A percentile compares a stretch with the other conserved stretches of the same genome.
These are phyloP conservation scores for Scomber japonicus DNA, from an alignment of 2,113 vertebrate species.

Conservation along the genomic window DNA sequence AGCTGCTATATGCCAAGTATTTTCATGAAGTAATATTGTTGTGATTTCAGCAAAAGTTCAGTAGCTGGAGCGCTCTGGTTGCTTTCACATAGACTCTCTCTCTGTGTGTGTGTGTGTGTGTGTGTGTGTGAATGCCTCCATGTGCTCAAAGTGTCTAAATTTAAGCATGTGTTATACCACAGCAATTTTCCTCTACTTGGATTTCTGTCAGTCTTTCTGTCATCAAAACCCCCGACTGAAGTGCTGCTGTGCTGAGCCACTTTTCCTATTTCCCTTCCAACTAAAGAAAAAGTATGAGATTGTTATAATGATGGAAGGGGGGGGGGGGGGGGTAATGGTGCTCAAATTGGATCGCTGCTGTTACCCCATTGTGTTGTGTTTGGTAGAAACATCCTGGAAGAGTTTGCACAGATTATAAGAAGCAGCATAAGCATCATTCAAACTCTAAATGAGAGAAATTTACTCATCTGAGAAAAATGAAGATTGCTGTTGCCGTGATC, in stretches of 20 bases:
- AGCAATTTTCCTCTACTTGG: no score
- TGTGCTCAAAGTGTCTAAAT: neutral
- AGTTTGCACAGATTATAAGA: no score
- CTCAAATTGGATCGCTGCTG: neutral
- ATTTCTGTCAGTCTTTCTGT: neutral
- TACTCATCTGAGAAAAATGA: no score
- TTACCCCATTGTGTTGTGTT: constrained; percentile 39
- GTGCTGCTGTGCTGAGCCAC: no score
- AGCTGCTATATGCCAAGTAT: neutral
- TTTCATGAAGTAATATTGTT: constrained; percentile 4
- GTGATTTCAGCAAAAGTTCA: neutral
- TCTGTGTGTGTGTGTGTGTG: no score
- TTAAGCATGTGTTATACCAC: no score
- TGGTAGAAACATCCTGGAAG: neutral
- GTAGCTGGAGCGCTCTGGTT: neutral
- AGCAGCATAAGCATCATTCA: no score
- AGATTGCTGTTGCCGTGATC: no score
- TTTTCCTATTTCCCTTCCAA: neutral
- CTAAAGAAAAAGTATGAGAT: neutral
- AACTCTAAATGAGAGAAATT: neutral
- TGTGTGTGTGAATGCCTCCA: neutral
- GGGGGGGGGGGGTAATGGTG: neutral
- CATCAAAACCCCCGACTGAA: neutral
- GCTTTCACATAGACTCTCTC: neutral
- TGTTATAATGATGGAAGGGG: neutral